Conservation (phyloP, 2,113 vertebrate genomes). For the Pedetes capensis region DNA sequence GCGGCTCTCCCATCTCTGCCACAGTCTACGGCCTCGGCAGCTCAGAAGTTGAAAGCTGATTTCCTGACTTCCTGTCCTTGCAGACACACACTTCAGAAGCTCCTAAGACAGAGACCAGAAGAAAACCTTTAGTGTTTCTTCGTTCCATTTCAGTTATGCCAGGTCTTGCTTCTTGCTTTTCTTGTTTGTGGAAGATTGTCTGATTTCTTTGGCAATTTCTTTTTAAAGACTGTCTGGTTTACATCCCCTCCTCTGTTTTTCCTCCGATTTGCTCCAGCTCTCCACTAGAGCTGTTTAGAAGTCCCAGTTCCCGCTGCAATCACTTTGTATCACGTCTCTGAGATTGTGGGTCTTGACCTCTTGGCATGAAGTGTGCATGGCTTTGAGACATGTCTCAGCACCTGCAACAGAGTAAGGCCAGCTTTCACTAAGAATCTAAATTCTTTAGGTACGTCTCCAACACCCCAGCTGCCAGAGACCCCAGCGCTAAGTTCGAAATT, state of each 20-base stretch:
- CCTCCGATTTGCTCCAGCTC: conserved; percentile 67
- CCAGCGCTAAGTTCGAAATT: conserved; percentile 28
- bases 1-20: conserved; percentile 66
- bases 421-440: conserved; percentile 12
- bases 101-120: conserved; percentile 62
- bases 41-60: conserved; percentile 63
- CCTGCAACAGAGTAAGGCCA: conserved; percentile 40
- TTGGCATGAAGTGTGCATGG: conserved; percentile 46
- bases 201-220: conserved; percentile 21
- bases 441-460: conserved; percentile 22
- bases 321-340: conserved; percentile 1
- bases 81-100: conserved; percentile 57
- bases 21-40: conserved; percentile 60
- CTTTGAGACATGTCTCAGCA: conserved; percentile 62
- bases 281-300: conserved; percentile 55
- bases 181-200: conserved; percentile 17
- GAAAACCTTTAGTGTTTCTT: conserved; percentile 71
- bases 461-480: conserved; percentile 49
- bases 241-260: conserved; percentile 36
- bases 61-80: neutral
- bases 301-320: neutral
- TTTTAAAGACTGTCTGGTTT: conserved; percentile 66
- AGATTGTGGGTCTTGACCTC: conserved; percentile 63
- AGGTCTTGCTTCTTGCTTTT: neutral
- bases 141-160: conserved; percentile 51